Evolutionary conservation across 2,113 vertebrate species (phyloP).

Genomic region (Oryzias javanicus): DNA sequence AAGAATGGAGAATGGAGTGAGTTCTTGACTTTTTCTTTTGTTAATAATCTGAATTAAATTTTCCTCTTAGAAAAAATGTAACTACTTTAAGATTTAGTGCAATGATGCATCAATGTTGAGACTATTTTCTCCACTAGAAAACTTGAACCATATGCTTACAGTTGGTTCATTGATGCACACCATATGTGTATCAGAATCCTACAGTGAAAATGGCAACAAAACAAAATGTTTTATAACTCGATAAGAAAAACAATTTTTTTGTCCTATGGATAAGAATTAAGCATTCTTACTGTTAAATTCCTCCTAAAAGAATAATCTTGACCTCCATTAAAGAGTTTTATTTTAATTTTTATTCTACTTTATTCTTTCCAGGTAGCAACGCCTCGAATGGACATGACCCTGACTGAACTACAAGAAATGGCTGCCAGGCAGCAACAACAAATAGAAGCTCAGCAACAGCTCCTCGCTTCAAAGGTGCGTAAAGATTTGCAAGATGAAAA

Average conservation of each 20-base stretch:
- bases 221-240: neutral
- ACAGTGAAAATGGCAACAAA: too few relatives aligned
- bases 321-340: neutral
- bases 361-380: constrained; percentile 75
- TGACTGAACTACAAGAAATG: constrained; percentile 96
- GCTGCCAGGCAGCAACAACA: constrained; percentile 95
- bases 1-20: constrained; percentile 93
- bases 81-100: too few relatives aligned
- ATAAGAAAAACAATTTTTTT: neutral
- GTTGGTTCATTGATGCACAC: too few relatives aligned
- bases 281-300: constrained; percentile 4
- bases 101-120: too few relatives aligned
- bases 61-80: neutral
- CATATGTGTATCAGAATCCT: too few relatives aligned
- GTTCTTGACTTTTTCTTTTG: constrained; percentile 29
- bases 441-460: constrained; percentile 92
- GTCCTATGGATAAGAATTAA: neutral
- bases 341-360: neutral
- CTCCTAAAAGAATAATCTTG: neutral
- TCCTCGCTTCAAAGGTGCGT: constrained; percentile 90
- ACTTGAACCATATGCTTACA: too few relatives aligned
- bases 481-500: constrained; percentile 36
- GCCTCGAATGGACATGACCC: constrained; percentile 93
- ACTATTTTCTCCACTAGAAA: too few relatives aligned
- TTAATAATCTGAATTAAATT: neutral